Conservation (phyloP, 2,797 vertebrate genomes). For the Coluber constrictor region DNA sequence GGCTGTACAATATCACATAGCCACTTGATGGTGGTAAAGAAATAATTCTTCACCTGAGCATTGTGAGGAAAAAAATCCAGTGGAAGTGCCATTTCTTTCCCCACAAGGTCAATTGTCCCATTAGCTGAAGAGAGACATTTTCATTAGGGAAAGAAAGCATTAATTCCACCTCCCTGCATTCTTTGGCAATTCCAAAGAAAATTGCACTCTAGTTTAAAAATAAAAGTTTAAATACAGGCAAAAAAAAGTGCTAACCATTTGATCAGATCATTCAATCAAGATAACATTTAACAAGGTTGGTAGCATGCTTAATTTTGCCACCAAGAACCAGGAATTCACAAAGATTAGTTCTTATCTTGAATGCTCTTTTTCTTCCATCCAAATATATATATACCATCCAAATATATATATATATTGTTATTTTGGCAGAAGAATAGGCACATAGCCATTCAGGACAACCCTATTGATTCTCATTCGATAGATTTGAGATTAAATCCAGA, state of each 20-base stretch:
- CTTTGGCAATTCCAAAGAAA: not conserved
- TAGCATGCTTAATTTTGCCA: not conserved
- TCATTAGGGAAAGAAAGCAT: not conserved
- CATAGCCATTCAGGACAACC: too few relatives aligned
- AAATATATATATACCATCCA: not conserved
- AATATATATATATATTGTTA: not conserved
- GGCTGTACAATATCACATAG: not conserved
- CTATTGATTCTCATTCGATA: not conserved
- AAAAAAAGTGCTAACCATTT: not conserved
- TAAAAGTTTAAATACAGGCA: not conserved
- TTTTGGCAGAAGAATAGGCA: not conserved
- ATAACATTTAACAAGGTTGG: not conserved
- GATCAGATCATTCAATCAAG: not conserved
- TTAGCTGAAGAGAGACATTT: not conserved
- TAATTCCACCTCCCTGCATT: not conserved
- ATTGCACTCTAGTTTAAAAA: not conserved
- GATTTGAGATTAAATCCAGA: not conserved
- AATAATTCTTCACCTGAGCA: not conserved
- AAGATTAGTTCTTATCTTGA: not conserved
- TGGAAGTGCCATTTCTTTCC: not conserved
- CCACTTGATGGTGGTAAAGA: not conserved
- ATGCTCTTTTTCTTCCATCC: not conserved
- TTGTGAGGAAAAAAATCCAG: not conserved
- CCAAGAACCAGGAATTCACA: not conserved
- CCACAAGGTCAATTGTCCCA: not conserved